Evolutionary conservation across 64 coral and sea anemone species (phyloP).

Genomic region (Pocillopora damicornis): DNA sequence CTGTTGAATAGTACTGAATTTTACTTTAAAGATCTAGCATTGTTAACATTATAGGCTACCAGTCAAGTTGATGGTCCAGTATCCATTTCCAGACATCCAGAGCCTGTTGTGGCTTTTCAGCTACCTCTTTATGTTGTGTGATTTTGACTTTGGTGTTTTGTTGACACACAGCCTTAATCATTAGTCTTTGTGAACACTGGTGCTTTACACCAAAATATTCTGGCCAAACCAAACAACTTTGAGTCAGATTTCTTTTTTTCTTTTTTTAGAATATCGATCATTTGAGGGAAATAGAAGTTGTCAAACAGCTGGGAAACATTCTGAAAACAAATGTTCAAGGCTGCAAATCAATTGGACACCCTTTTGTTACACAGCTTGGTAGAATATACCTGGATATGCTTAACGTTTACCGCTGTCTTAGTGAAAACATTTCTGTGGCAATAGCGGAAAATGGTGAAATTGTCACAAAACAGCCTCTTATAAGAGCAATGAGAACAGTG

Average conservation of each 20-base stretch:
- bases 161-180: too few relatives aligned
- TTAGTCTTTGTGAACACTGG: too few relatives aligned
- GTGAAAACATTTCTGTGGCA: conserved; percentile 98
- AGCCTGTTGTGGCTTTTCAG: too few relatives aligned
- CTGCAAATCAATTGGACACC: conserved; percentile 96
- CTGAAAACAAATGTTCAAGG: conserved; percentile 97
- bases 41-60: too few relatives aligned
- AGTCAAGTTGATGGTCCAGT: too few relatives aligned
- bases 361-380: conserved; percentile 96
- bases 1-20: background rate
- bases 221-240: too few relatives aligned
- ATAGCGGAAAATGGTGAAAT: conserved; percentile 86
- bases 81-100: too few relatives aligned
- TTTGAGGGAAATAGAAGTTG: conserved; percentile 89
- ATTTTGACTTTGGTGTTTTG: too few relatives aligned
- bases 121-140: too few relatives aligned
- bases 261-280: conserved; percentile 93
- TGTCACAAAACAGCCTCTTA: conserved; percentile 93
- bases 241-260: background rate
- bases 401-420: conserved; percentile 95
- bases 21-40: too few relatives aligned
- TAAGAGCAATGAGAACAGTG: conserved; percentile 91
- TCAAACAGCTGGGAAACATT: conserved; percentile 98
- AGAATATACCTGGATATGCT: conserved; percentile 99
- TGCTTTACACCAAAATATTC: too few relatives aligned